Conservation (phyloP, 1,140 invertebrate species). For the Brachionus koreanus region DNA sequence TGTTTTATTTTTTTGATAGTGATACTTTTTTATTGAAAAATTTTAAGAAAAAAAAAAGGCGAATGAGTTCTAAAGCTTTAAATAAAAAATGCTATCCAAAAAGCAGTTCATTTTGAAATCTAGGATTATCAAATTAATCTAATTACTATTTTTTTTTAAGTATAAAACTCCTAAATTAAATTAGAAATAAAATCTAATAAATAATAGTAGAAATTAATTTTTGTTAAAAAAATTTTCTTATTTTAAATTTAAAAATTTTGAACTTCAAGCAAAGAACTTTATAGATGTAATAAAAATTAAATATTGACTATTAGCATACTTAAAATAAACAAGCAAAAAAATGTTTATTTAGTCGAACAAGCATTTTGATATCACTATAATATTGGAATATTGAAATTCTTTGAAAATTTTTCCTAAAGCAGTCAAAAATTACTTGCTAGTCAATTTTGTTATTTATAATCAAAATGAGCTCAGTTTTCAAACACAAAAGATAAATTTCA, state of each 20-base stretch:
- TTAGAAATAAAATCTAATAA: too few species aligned
- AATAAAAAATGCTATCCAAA: neutral
- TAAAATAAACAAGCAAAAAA: neutral
- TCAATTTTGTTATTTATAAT: too few species aligned
- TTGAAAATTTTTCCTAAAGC: neutral
- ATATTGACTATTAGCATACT: neutral
- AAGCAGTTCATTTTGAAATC: neutral
- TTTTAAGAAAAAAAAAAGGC: neutral
- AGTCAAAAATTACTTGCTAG: neutral
- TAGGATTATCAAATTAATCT: neutral
- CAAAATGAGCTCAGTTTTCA: too few species aligned
- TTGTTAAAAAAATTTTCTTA: too few species aligned
- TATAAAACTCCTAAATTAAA: neutral
- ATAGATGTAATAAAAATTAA: neutral
- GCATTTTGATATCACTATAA: too few species aligned
- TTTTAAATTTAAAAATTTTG: too few species aligned
- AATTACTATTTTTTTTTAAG: neutral
- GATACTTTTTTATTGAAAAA: neutral
- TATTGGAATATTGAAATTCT: neutral
- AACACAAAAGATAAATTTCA: too few species aligned
- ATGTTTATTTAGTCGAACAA: neutral
- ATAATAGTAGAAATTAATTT: too few species aligned
- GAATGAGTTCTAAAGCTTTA: neutral
- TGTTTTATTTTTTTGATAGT: neutral
- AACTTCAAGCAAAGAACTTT: neutral